phyloP scores from a whole-genome alignment of 2,113 vertebrate genomes.

The Siphamia tubifer region DNA sequence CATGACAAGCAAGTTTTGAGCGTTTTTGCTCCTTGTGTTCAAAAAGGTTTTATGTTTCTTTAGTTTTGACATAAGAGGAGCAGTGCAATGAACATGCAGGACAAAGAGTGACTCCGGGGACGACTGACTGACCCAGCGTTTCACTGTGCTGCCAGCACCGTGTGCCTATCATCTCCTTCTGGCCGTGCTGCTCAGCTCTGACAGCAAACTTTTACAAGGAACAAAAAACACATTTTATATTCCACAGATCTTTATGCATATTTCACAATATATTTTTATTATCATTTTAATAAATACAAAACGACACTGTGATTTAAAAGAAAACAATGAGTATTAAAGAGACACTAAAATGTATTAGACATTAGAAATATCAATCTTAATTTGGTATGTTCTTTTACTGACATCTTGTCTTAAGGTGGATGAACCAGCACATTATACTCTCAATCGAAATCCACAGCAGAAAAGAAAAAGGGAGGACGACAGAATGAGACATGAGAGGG shows the following conservation, averaged over 20 bases:
- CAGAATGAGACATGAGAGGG: slow-evolving; percentile 57
- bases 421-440: slow-evolving; percentile 71
- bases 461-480: slow-evolving; percentile 51
- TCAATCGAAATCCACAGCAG: slow-evolving; percentile 66
- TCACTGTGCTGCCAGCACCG: slow-evolving; percentile 30
- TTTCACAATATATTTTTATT: slow-evolving; percentile 88
- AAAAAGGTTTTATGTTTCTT: slow-evolving; percentile 43
- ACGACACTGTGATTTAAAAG: slow-evolving; percentile 81
- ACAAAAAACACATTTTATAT: slow-evolving; percentile 71
- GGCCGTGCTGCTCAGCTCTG: slow-evolving; percentile 61
- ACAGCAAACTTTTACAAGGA: slow-evolving; percentile 67
- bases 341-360: slow-evolving; percentile 80
- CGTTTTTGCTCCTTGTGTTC: slow-evolving; percentile 56
- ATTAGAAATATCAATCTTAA: slow-evolving; percentile 81
- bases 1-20: slow-evolving; percentile 62
- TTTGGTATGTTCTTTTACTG: slow-evolving; percentile 84
- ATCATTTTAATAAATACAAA: slow-evolving; percentile 88
- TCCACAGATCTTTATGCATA: slow-evolving; percentile 81
- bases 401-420: slow-evolving; percentile 78
- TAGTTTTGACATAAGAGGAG: slow-evolving; percentile 65
- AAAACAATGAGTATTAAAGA: slow-evolving; percentile 83
- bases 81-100: slow-evolving; percentile 75
- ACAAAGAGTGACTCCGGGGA: slow-evolving; percentile 63
- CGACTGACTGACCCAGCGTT: slow-evolving; percentile 35
- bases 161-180: slow-evolving; percentile 51